phyloP scores from a whole-genome alignment of 2,113 vertebrate genomes.

The Tachuris rubrigastra region DNA sequence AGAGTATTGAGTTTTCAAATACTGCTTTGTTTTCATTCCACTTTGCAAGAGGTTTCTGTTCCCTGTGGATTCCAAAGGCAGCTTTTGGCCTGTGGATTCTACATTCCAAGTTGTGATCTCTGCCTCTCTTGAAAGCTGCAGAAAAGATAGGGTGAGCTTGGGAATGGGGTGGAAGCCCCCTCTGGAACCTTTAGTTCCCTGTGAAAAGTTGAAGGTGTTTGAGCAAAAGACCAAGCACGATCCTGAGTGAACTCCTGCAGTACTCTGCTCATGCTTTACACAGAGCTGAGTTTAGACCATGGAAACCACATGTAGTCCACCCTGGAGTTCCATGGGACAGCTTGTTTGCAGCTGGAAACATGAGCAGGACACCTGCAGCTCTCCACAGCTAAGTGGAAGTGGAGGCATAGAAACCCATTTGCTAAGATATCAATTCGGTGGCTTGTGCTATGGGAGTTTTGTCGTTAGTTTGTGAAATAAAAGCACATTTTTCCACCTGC shows the following conservation, averaged over 20 bases:
- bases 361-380: background rate
- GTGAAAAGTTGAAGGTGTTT: background rate
- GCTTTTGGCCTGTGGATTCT: background rate
- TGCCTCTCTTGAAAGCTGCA: background rate
- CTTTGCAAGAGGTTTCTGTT: background rate
- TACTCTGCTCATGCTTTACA: background rate
- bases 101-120: background rate
- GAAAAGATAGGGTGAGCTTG: background rate
- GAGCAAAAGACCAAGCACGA: background rate
- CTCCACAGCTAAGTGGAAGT: background rate
- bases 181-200: background rate
- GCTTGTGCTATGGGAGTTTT: background rate
- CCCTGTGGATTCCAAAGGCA: background rate
- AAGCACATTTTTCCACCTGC: background rate
- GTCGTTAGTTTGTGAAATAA: background rate
- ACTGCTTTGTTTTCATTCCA: background rate
- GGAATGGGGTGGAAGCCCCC: background rate
- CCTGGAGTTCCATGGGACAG: background rate
- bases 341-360: background rate
- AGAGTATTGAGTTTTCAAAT: background rate
- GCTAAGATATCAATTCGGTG: background rate
- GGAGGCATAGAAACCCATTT: background rate
- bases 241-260: background rate
- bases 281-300: background rate
- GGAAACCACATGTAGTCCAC: background rate